Base-by-base conservation (phyloP, 2,113 vertebrate genomes). In the Meles meles region DNA sequence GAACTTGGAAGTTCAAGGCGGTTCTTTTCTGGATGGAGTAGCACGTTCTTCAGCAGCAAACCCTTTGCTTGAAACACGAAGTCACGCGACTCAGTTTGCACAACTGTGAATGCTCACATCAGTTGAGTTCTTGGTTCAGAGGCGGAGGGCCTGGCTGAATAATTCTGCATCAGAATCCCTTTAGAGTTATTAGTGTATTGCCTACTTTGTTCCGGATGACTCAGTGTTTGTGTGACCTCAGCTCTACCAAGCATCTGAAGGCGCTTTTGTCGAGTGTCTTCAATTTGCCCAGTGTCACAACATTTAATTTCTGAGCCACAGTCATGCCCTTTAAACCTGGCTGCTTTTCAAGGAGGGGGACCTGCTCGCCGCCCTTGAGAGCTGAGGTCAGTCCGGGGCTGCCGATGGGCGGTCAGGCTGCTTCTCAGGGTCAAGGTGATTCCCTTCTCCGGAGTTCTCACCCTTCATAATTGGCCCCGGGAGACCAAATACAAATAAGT, bases 221-320 rank as follows among this genome's bases (percentile, higher is more conserved):
- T 72, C 92, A 69, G 7, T 84, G 86, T 89, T 67, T 65, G 67
- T 5, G 14, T 84, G 96, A 93, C 93, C 91, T 93, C 94, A 61
- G 77, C 67, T 85, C 72, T 42, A 17, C 89, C 86, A 18, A 74
- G 82, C 95, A 21, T 94, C 77, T 42, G 90, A 82, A 93, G 93
- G 74, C 83, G 31, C 94, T 95, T 91, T 88, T 92, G 90, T 95
- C 12, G 1, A 69, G 69, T 42, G 65, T 65, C 59, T 96, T 93
- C 55, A 23, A 5, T 59, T 23, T 69, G 71, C 55, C 39, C 42
- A 39, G 7, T 27, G 57, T 29, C 74, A 65, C 80, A 57, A 27
- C 92, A 25, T 67, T 61, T 93, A 84, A 44, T 71, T 93, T 85
- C 84, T 63, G 94, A 88, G 95, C 65, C 25, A 13, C 47, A 25